These are phyloP conservation scores for Delichon dasypus DNA, from an alignment of 2,797 vertebrate species.

Conservation along the genomic window DNA sequence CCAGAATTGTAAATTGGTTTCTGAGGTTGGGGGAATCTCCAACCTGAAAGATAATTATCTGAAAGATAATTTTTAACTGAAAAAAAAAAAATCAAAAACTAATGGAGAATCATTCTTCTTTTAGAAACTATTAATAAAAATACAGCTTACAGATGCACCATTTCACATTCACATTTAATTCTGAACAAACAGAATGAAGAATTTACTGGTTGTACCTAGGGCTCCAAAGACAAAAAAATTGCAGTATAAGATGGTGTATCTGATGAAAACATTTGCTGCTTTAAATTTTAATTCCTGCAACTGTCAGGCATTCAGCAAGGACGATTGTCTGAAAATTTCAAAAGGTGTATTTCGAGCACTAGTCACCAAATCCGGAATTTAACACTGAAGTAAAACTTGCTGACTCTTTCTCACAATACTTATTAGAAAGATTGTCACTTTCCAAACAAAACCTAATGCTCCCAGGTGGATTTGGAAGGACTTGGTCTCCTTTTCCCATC, in stretches of 20 bases:
- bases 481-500: not conserved
- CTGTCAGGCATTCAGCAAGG: not conserved
- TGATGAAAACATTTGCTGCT: not conserved
- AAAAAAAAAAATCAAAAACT: not conserved
- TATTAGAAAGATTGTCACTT: not conserved
- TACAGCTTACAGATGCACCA: not conserved
- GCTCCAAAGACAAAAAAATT: not conserved
- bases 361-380: not conserved
- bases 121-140: not conserved
- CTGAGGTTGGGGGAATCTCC: not conserved
- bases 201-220: not conserved
- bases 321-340: not conserved
- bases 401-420: not conserved
- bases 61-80: not conserved
- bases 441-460: not conserved
- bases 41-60: not conserved
- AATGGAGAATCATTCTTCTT: not conserved
- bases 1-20: not conserved
- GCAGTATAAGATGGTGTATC: not conserved
- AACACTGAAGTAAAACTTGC: not conserved
- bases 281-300: not conserved
- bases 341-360: not conserved
- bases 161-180: not conserved
- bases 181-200: not conserved
- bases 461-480: not conserved